Evolutionary conservation across 1,140 invertebrate species (phyloP).

Genomic region (Meloidogyne chitwoodi): DNA sequence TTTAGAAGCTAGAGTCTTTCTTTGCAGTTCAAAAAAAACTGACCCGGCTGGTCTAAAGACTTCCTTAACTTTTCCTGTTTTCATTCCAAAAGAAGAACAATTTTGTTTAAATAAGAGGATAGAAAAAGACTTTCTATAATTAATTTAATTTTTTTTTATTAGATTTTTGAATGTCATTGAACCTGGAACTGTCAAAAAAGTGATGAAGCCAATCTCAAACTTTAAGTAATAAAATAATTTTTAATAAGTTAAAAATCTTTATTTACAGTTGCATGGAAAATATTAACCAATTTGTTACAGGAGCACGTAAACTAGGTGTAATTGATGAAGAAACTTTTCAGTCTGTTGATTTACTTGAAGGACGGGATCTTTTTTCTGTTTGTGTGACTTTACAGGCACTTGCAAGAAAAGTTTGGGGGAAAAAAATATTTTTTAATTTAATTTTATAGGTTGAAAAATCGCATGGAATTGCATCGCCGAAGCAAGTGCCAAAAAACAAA

Average conservation of each 20-base stretch:
- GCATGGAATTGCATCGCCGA: conserved; percentile 34
- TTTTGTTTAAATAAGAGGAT: not conserved
- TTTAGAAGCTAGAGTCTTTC: no score
- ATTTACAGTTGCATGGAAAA: conserved; percentile 90
- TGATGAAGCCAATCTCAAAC: conserved; percentile 75
- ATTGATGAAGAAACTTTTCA: conserved; percentile 91
- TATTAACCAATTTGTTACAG: conserved; percentile 83
- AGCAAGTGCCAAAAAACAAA: conserved; percentile 36
- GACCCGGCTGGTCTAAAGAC: no score
- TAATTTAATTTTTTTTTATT: conserved; percentile 10
- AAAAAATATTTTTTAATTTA: not conserved
- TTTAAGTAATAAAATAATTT: conserved; percentile 75
- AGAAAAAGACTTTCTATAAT: not conserved
- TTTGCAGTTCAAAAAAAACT: no score
- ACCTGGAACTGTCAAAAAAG: conserved; percentile 76
- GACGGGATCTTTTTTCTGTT: conserved; percentile 88
- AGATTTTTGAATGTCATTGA: conserved; percentile 60
- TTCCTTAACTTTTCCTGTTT: not conserved
- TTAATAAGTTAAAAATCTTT: not conserved
- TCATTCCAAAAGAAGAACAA: not conserved
- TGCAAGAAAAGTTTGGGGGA: conserved; percentile 77
- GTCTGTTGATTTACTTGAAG: conserved; percentile 79
- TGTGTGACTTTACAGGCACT: conserved; percentile 87
- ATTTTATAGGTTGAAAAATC: conserved; percentile 40
- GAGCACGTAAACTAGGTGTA: conserved; percentile 80